phyloP scores from a whole-genome alignment of 2,888 invertebrate genomes.

The Phortica okadai region DNA sequence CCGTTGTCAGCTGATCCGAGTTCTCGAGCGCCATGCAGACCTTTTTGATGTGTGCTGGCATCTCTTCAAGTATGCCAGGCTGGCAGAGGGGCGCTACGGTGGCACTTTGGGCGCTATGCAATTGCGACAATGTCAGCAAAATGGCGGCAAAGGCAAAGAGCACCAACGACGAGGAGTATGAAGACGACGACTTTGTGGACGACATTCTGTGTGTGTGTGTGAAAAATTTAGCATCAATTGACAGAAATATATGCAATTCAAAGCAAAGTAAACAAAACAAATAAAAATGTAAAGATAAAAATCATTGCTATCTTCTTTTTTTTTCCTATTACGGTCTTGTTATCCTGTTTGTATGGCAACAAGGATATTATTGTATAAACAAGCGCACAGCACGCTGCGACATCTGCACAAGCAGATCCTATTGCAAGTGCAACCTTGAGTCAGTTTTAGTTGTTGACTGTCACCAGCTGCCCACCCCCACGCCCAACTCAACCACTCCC shows the following conservation, averaged over 20 bases:
- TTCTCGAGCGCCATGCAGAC: conserved; percentile 79
- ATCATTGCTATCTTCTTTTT: background rate
- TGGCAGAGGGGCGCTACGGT: conserved; percentile 78
- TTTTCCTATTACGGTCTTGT: no score
- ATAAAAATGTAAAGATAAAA: background rate
- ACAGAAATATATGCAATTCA: background rate
- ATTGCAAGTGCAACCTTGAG: no score
- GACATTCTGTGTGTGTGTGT: background rate
- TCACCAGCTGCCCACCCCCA: background rate
- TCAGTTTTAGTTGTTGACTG: background rate
- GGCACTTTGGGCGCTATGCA: conserved; percentile 55
- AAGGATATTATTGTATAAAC: no score
- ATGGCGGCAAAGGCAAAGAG: conserved; percentile 53
- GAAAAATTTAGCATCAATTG: background rate
- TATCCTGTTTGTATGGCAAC: no score
- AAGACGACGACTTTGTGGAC: background rate
- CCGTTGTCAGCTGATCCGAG: conserved; percentile 73
- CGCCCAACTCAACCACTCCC: background rate
- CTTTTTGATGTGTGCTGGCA: conserved; percentile 79
- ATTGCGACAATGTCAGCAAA: conserved; percentile 48
- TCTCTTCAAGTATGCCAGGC: conserved; percentile 79
- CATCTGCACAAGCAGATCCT: no score
- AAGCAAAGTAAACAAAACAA: background rate
- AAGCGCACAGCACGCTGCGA: no score
- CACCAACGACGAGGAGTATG: conserved; percentile 55